Percentiles rank a stretch among this genome's conserved stretches.
phyloP scores from a whole-genome alignment of 1,140 invertebrate genomes.

The Penaeus indicus region DNA sequence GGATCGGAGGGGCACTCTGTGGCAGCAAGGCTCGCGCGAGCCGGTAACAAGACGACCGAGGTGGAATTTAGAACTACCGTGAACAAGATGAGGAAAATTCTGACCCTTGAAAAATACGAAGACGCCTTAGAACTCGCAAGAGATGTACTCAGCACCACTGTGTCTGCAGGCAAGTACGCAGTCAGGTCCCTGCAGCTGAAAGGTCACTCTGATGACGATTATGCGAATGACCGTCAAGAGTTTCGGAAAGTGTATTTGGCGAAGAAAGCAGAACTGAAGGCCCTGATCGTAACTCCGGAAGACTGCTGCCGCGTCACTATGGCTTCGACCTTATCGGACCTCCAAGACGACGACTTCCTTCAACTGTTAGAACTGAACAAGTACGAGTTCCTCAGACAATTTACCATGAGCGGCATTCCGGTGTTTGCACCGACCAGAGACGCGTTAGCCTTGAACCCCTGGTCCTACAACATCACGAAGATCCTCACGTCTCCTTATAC shows the following conservation, averaged over 20 bases:
- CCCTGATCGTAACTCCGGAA: constrained; percentile 29
- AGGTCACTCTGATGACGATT: constrained; percentile 56
- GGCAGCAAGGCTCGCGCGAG: constrained; percentile 35
- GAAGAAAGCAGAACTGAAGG: not conserved
- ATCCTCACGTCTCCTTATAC: constrained; percentile 45
- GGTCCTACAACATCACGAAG: too few relatives aligned
- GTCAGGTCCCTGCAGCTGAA: constrained; percentile 54
- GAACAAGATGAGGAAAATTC: constrained; percentile 44
- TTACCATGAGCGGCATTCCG: constrained; percentile 60
- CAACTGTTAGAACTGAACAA: constrained; percentile 50
- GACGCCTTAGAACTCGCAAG: too few relatives aligned
- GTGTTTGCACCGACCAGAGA: constrained; percentile 55
- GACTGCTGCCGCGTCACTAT: constrained; percentile 57
- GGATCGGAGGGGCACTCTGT: not conserved
- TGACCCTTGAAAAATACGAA: constrained; percentile 38
- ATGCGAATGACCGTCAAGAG: constrained; percentile 15
- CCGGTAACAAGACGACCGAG: constrained; percentile 24
- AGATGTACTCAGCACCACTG: constrained; percentile 62
- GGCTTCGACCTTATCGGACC: constrained; percentile 50
- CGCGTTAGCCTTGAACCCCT: constrained; percentile 40
- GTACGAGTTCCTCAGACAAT: constrained; percentile 51
- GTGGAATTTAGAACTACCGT: constrained; percentile 44
- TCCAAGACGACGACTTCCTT: constrained; percentile 45
- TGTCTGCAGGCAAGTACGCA: constrained; percentile 46
- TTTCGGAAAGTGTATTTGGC: constrained; percentile 39